Conservation (phyloP, 2,113 vertebrate species). For the Natator depressus region DNA sequence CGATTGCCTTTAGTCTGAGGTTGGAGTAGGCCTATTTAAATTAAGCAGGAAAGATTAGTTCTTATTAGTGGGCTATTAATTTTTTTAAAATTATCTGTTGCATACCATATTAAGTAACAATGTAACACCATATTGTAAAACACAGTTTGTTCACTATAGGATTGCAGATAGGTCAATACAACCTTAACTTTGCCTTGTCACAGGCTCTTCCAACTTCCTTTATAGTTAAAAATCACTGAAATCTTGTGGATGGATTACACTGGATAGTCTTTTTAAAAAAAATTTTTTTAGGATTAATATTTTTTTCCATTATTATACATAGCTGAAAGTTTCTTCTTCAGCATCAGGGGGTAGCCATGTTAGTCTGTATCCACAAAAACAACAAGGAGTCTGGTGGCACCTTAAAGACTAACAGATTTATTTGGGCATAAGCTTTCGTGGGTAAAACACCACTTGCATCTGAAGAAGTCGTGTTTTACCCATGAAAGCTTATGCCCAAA, state of each 20-base stretch:
- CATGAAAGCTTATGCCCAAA: too few species aligned
- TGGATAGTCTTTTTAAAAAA: not conserved
- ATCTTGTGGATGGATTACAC: not conserved
- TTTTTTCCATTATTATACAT: not conserved
- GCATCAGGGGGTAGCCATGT: too few species aligned
- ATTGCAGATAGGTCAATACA: not conserved
- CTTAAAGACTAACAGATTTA: too few species aligned
- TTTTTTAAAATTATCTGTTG: accelerated
- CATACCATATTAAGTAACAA: not conserved
- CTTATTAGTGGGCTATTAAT: accelerated
- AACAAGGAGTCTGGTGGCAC: too few species aligned
- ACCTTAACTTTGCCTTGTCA: not conserved
- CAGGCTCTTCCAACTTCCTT: not conserved
- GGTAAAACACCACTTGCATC: too few species aligned
- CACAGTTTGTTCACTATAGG: not conserved
- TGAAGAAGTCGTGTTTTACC: too few species aligned
- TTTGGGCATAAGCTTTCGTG: too few species aligned
- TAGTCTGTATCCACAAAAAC: too few species aligned
- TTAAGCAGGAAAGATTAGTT: accelerated
- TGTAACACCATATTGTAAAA: not conserved
- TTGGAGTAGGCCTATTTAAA: accelerated
- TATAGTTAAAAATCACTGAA: not conserved
- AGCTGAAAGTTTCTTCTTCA: not conserved
- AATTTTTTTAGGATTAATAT: not conserved
- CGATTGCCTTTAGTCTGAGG: not conserved